Conservation (phyloP, 2,113 vertebrate species). For the Lagopus muta region DNA sequence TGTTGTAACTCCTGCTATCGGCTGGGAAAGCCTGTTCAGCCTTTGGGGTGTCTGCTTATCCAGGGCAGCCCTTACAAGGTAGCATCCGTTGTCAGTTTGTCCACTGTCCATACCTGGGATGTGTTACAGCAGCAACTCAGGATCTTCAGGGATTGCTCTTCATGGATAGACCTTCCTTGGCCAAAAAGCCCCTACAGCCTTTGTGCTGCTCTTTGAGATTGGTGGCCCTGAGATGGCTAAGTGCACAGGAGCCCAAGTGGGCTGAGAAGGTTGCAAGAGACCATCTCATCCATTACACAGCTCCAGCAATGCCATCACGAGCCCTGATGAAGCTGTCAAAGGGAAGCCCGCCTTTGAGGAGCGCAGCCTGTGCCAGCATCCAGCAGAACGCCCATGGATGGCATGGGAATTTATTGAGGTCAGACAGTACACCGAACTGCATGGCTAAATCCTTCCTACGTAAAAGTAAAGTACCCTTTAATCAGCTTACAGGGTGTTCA, state of each 20-base stretch:
- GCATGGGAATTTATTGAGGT: constrained; percentile 50
- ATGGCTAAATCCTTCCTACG: constrained; percentile 65
- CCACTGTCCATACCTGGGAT: neutral
- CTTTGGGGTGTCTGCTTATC: neutral
- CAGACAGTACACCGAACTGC: constrained; percentile 33
- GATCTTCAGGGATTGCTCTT: neutral
- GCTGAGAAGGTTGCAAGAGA: neutral
- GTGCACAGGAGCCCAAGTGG: neutral
- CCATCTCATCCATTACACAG: neutral
- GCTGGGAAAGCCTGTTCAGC: neutral
- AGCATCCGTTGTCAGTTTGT: neutral
- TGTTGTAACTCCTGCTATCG: neutral
- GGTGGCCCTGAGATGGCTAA: neutral
- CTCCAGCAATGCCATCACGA: neutral
- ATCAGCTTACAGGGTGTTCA: constrained; percentile 53
- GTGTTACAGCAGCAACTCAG: neutral
- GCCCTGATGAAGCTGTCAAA: neutral
- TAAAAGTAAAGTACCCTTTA: constrained; percentile 67
- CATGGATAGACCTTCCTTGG: neutral
- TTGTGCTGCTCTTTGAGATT: neutral
- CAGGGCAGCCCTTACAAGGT: neutral
- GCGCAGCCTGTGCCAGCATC: neutral
- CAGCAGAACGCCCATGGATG: neutral
- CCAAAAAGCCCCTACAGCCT: neutral
- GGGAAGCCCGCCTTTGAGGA: neutral